These are phyloP conservation scores for Oryzias javanicus DNA, from an alignment of 2,113 vertebrate species.

Conservation along the genomic window DNA sequence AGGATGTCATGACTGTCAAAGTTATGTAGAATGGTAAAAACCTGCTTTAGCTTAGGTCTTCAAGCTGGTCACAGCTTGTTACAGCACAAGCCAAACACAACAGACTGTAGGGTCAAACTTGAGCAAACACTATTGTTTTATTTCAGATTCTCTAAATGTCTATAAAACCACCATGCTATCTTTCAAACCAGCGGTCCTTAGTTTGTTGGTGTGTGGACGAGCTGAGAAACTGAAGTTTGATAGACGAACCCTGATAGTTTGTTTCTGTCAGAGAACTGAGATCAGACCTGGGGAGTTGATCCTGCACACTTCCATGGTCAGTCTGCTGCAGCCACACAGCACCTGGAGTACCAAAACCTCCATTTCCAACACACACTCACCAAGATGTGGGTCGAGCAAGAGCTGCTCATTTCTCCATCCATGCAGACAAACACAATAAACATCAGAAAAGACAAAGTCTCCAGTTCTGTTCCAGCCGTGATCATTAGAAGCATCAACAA, in stretches of 20 bases:
- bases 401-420: conserved; percentile 7
- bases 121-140: no score
- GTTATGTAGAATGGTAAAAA: no score
- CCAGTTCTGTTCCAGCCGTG: conserved; percentile 25
- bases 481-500: conserved; percentile 52
- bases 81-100: no score
- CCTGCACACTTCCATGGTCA: conserved; percentile 34
- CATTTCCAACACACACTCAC: conserved; percentile 18
- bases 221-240: conserved; percentile 29
- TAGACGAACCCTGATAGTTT: conserved; percentile 51
- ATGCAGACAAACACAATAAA: neutral
- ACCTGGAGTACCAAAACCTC: conserved; percentile 28
- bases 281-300: conserved; percentile 37
- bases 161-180: neutral
- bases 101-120: no score
- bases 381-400: conserved; percentile 21
- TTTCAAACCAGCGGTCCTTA: neutral
- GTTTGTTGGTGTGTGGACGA: conserved; percentile 13
- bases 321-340: conserved; percentile 10
- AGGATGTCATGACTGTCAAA: no score
- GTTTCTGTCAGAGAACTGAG: conserved; percentile 48
- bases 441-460: conserved; percentile 13
- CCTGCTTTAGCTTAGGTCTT: no score
- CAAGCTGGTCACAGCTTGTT: no score
- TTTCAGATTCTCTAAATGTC: neutral